Evolutionary conservation across 2,888 invertebrate species (phyloP).

Genomic region (Andrena praecox): DNA sequence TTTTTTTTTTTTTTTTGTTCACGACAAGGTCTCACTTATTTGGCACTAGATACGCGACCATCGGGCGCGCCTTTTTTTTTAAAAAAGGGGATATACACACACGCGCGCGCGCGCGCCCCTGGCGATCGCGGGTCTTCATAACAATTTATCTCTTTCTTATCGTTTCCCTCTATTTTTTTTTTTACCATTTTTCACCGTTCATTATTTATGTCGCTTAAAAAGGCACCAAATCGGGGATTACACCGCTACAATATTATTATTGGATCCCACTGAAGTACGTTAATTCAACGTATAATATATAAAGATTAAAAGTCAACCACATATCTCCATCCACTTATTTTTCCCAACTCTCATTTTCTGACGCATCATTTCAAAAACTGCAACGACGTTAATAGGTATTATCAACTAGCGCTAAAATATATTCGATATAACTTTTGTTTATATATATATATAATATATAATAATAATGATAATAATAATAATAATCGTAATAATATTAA

Average conservation of each 20-base stretch:
- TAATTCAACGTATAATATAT: conserved; percentile 79
- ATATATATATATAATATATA: conserved; percentile 77
- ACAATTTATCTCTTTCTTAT: conserved; percentile 51
- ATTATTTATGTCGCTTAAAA: conserved; percentile 79
- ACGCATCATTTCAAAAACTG: conserved; percentile 82
- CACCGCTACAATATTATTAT: conserved; percentile 72
- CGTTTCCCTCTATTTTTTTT: conserved; percentile 48
- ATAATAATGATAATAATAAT: conserved; percentile 68
- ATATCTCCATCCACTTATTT: conserved; percentile 48
- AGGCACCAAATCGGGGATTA: conserved; percentile 84
- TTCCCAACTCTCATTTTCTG: conserved; percentile 80
- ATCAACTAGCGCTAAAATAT: conserved; percentile 85
- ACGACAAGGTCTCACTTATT: conserved; percentile 83
- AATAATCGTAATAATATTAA: conserved; percentile 75
- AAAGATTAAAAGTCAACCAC: conserved; percentile 81
- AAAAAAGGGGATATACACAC: conserved; percentile 50
- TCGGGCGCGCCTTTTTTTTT: conserved; percentile 52
- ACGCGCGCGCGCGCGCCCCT: conserved; percentile 47
- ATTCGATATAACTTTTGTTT: conserved; percentile 84
- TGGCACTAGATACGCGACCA: conserved; percentile 83
- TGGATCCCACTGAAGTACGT: conserved; percentile 81
- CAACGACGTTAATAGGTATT: conserved; percentile 84
- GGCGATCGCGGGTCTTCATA: conserved; percentile 61
- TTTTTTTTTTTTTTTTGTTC: conserved; percentile 15
- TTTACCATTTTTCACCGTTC: conserved; percentile 64